These are phyloP conservation scores for Eonycteris spelaea DNA, from an alignment of 2,113 vertebrate genomes.

Conservation along the genomic window DNA sequence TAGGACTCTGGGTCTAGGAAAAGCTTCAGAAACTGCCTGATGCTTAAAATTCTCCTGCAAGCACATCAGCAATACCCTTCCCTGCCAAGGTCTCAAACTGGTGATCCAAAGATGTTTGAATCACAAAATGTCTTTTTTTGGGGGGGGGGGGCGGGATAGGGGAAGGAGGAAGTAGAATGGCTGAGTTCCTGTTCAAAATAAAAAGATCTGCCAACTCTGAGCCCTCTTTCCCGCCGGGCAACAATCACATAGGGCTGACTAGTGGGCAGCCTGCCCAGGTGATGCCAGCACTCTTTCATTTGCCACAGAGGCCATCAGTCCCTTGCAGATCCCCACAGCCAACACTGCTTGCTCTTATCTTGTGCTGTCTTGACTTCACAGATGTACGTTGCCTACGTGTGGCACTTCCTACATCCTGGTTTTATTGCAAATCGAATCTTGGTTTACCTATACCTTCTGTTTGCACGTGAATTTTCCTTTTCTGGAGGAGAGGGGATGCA, in stretches of 20 bases:
- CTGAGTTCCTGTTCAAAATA: not conserved
- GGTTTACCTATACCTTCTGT: not conserved
- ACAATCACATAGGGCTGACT: not conserved
- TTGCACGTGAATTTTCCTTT: not conserved
- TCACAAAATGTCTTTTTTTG: not conserved
- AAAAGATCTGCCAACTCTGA: not conserved
- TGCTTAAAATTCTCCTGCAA: not conserved
- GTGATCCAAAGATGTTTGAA: not conserved
- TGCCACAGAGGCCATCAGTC: not conserved
- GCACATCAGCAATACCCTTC: not conserved
- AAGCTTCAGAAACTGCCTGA: not conserved
- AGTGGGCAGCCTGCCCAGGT: no score
- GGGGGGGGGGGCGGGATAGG: no score
- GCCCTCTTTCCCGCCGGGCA: not conserved
- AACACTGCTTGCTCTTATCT: not conserved
- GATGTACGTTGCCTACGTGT: accelerated
- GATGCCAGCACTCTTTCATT: not conserved
- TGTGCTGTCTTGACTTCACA: not conserved
- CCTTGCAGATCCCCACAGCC: accelerated
- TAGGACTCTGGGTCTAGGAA: not conserved
- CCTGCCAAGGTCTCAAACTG: not conserved
- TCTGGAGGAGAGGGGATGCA: not conserved
- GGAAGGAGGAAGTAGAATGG: not conserved
- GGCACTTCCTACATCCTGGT: not conserved
- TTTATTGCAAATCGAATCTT: not conserved